Evolutionary conservation across 2,888 invertebrate species (phyloP).

Genomic region (Conistra vaccinii): DNA sequence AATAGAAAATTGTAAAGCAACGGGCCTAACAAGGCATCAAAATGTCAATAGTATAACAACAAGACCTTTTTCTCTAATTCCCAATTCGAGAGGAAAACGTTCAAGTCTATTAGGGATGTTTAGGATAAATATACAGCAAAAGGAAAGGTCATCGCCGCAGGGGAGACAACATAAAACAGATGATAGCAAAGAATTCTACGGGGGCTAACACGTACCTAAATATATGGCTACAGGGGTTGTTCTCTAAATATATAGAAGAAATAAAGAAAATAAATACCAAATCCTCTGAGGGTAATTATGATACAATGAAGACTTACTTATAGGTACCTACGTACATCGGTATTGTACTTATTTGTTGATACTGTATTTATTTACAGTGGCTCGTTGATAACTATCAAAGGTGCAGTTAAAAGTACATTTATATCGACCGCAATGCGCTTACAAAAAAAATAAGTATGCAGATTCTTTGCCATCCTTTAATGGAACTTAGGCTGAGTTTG

Average conservation of each 20-base stretch:
- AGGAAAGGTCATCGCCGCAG: constrained; percentile 64
- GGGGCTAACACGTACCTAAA: constrained; percentile 48
- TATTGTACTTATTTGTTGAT: neutral
- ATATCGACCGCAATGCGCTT: neutral
- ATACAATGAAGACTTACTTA: constrained; percentile 11
- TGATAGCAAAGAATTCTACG: constrained; percentile 62
- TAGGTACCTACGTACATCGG: neutral
- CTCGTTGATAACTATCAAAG: neutral
- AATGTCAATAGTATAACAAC: constrained; percentile 20
- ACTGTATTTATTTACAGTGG: neutral
- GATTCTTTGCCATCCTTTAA: neutral
- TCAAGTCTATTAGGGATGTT: constrained; percentile 50
- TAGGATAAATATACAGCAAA: constrained; percentile 57
- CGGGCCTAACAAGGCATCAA: constrained; percentile 10
- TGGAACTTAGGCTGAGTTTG: neutral
- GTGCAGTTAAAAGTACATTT: neutral
- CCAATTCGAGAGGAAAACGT: constrained; percentile 39
- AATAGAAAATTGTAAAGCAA: neutral
- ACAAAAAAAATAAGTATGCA: neutral
- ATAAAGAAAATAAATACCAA: constrained; percentile 42
- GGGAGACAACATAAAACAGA: constrained; percentile 69
- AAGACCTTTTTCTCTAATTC: constrained; percentile 24
- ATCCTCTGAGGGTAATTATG: constrained; percentile 35
- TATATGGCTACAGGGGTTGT: constrained; percentile 36
- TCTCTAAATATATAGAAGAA: constrained; percentile 33